phyloP scores from a whole-genome alignment of 2,113 vertebrate genomes.

The Megalops atlanticus region DNA sequence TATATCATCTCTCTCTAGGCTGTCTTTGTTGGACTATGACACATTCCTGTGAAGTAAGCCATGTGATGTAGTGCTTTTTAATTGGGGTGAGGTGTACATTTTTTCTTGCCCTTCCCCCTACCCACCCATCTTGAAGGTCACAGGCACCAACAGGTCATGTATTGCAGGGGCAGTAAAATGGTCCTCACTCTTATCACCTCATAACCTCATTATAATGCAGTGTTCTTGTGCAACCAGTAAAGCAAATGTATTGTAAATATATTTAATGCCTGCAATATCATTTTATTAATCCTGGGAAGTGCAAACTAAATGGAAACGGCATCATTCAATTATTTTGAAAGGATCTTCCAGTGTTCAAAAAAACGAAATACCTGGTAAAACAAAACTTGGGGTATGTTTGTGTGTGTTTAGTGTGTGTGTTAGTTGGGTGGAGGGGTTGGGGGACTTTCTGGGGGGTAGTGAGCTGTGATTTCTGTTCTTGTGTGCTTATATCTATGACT shows the following conservation, averaged over 20 bases:
- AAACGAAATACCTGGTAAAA: no score
- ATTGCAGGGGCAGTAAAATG: not conserved
- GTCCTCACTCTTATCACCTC: not conserved
- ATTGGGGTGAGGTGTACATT: not conserved
- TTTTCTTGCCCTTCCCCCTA: conserved; percentile 16
- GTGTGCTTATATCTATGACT: no score
- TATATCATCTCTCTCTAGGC: conserved; percentile 67
- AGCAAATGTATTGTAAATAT: conserved; percentile 20
- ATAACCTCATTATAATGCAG: not conserved
- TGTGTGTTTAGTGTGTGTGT: no score
- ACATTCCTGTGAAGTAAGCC: conserved; percentile 53
- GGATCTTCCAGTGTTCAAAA: no score
- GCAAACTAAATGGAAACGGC: conserved; percentile 61
- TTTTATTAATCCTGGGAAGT: conserved; percentile 1
- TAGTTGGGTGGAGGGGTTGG: no score
- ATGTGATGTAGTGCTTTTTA: conserved; percentile 49
- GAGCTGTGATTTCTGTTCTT: no score
- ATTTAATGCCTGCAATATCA: not conserved
- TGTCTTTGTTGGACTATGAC: conserved; percentile 52
- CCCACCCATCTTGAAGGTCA: conserved; percentile 36
- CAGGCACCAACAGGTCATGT: not conserved
- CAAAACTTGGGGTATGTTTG: no score
- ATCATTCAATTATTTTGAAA: conserved; percentile 44
- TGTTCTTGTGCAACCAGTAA: not conserved
- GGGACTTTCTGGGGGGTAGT: no score